Base-by-base conservation (phyloP, 2,113 vertebrate species). In the Pterophyllum scalare region DNA sequence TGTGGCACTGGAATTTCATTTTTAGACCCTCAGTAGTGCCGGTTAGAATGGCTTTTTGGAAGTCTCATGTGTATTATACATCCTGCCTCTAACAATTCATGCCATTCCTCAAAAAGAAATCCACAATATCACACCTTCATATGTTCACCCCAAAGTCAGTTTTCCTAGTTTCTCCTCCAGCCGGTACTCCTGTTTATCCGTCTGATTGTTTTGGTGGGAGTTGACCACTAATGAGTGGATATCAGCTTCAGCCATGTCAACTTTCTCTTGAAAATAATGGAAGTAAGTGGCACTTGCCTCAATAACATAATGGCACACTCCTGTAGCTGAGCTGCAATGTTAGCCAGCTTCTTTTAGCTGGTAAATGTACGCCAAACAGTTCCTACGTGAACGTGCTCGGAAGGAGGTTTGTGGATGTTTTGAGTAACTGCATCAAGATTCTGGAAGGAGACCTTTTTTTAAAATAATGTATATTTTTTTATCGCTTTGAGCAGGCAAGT, bases 41-140 rank as follows among this genome's bases (percentile, higher is more conserved):
- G 65, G 26, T 8, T 20, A 72, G 82, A 87, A 82, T 70, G 72
- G 77, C 65, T 82, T 86, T 91, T 88, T 84, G 54, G 59, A 35
- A 24, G 78, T 86, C 77, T 91, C 56, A 54, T 31, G 33, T 79
- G 86, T 87, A 81, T 82, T 78, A 81, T 38, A 83, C 72, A 85
- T 77, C 59, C 62, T 15, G 70, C 22, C 75, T 61, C 74, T 61
- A 67, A 52, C 64, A 75, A 64, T 75, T 64, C 64, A 65, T 20
- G 7, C 24, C 80, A 33, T 80, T 85, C 82, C 35, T 70, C 38
- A 62, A 79, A 46, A 59, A 64, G 61, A 79, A 86, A 83, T 81
- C 81, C 72, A 59, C 74, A 56, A 83, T 83, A 90, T 91, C 52
- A 89, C 88, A 88, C 87, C 93, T 11, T 54, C 11, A 72, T n/a